phyloP scores from a whole-genome alignment of 2,113 vertebrate genomes.

The Caretta caretta region DNA sequence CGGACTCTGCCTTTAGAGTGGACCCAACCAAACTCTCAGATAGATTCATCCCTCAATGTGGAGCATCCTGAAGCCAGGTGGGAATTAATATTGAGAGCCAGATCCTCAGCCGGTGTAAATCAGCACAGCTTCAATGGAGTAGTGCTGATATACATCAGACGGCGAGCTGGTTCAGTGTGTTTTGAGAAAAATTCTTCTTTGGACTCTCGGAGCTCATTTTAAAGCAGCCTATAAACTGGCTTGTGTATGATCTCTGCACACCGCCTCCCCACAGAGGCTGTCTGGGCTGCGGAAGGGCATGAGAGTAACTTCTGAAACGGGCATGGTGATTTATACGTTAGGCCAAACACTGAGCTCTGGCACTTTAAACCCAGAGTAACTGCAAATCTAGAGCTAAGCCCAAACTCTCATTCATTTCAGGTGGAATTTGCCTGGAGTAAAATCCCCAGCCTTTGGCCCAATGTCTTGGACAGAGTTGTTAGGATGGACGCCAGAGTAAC shows the following conservation, averaged over 20 bases:
- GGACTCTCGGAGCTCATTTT: not conserved
- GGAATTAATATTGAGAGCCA: not conserved
- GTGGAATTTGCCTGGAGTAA: not conserved
- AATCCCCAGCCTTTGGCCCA: not conserved
- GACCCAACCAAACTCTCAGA: not conserved
- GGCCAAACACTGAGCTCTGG: not conserved
- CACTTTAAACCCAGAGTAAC: not conserved
- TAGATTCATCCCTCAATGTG: not conserved
- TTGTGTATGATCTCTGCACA: not conserved
- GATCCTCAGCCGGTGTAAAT: not conserved
- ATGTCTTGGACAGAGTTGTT: not conserved
- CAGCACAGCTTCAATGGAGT: not conserved
- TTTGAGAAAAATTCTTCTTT: not conserved
- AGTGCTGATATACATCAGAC: not conserved
- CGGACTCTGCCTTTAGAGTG: not conserved
- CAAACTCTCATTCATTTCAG: not conserved
- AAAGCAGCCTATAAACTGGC: not conserved
- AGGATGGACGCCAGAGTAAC: not conserved
- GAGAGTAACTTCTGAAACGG: not conserved
- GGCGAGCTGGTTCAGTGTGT: not conserved
- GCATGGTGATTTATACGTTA: not conserved
- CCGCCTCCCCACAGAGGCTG: not conserved
- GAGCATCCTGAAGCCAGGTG: not conserved
- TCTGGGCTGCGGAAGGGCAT: not conserved
- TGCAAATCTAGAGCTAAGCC: not conserved